Evolutionary conservation across 2,797 vertebrate genomes (phyloP).

Genomic region (Moxostoma hubbsi): DNA sequence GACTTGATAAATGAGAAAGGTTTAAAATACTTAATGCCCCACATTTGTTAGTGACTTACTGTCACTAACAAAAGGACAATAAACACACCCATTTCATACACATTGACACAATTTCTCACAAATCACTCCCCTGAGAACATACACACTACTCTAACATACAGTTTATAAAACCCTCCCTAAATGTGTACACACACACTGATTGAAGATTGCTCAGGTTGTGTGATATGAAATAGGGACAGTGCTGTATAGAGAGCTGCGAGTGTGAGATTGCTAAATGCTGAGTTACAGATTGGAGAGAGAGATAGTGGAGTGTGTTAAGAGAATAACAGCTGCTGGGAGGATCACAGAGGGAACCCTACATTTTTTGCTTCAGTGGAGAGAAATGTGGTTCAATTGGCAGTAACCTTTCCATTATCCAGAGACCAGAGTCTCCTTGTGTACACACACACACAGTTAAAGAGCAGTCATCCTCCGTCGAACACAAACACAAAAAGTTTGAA

Average conservation of each 20-base stretch:
- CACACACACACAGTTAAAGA: constrained; percentile 19
- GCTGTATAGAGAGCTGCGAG: constrained; percentile 23
- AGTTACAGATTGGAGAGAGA: constrained; percentile 33
- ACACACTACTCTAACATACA: constrained; percentile 15
- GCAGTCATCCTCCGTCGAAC: not conserved
- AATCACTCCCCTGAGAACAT: constrained; percentile 3
- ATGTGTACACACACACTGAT: constrained; percentile 13
- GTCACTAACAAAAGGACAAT: not conserved
- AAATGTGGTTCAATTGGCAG: constrained; percentile 60
- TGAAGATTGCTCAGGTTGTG: constrained; percentile 27
- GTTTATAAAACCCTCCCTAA: constrained; percentile 12
- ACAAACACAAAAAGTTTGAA: constrained; percentile 22
- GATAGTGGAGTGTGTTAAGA: constrained; percentile 32
- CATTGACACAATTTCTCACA: not conserved
- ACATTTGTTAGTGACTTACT: not conserved
- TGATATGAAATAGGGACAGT: constrained; percentile 37
- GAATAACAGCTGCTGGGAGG: constrained; percentile 54
- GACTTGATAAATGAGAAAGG: not conserved
- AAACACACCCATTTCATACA: constrained; percentile 35
- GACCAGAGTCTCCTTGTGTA: constrained; percentile 4
- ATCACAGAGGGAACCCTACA: constrained; percentile 44
- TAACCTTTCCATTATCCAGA: constrained; percentile 54
- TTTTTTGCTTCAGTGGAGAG: constrained; percentile 57
- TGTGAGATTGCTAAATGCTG: constrained; percentile 40
- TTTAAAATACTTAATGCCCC: not conserved